Evolutionary conservation across 2,113 vertebrate species (phyloP).

Genomic region (Turdus rufiventris): DNA sequence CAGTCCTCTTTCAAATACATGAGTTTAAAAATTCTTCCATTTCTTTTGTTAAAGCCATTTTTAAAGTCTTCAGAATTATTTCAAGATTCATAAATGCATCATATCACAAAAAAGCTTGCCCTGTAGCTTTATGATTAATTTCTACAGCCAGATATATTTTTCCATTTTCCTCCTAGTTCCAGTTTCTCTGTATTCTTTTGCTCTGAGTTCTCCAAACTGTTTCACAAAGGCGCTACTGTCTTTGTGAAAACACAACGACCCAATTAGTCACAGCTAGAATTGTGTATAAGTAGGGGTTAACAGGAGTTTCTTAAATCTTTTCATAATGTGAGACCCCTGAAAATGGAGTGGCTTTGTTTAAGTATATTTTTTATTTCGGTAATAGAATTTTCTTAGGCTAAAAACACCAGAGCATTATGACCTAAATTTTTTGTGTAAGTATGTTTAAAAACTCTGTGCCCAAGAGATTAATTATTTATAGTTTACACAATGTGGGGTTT

Average conservation of each 20-base stretch:
- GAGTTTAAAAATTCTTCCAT: neutral
- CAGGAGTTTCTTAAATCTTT: neutral
- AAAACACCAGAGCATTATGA: neutral
- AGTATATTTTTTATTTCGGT: neutral
- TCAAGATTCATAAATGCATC: neutral
- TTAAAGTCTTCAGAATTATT: neutral
- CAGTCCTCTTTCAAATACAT: neutral
- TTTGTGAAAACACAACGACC: neutral
- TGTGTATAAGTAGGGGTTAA: neutral
- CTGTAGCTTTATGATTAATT: neutral
- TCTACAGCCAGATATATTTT: neutral
- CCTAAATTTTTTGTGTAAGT: neutral
- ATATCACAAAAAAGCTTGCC: neutral
- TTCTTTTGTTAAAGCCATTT: neutral
- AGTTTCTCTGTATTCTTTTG: neutral
- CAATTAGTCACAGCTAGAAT: neutral
- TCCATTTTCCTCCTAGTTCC: neutral
- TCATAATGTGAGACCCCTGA: neutral
- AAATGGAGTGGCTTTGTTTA: neutral
- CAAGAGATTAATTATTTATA: neutral
- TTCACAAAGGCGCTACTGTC: neutral
- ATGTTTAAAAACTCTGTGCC: neutral
- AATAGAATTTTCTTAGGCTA: neutral
- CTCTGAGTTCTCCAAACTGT: neutral
- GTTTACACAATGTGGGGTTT: neutral